Evolutionary conservation across 2,797 vertebrate species (phyloP), one percentile per base, ranked within the genome.

Genomic region (Notolabrus celidotus): DNA sequence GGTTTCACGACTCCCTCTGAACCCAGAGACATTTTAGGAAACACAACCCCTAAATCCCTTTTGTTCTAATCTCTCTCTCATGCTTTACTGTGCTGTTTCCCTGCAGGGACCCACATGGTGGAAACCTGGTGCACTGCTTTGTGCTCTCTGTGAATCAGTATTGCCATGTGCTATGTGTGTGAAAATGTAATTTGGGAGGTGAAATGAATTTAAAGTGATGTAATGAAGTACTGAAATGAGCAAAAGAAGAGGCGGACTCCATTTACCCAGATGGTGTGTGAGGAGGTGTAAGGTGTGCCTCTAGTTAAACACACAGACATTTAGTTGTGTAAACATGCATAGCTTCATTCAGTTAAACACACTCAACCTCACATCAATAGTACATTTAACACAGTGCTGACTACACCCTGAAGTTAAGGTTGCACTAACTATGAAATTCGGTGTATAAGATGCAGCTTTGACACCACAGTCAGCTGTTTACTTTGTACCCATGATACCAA

Each of bases 81-180:
- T 10, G 52, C 69, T 78, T 79, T 86, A 59, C 71, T 70, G 75
- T 86, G 66, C 71, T 57, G 80, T 87, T 83, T 80, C 56, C 66
- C 61, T 72, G 25, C 34, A 62, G 75, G 83, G 77, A 83, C 51
- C 43, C 83, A 79, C 71, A 62, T 65, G 73, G 63, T 79, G 53
- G 77, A 83, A 85, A 78, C 50, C 36, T 38, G 79, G 52, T 81
- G 5, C 82, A 78, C 57, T 72, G 81, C 74, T 74, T 77, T 55
- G 67, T 90, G 82, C 58, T 82, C 74, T 86, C 75, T 74, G 73
- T 89, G 85, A 82, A 67, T 80, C 71, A 51, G 72, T 82, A 62
- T 73, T 50, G 38, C 77, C 69, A 56, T 84, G 75, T 86, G 57
- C 68, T 85, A 51, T 70, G 76, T 85, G 14, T 81, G 62, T 84